phyloP scores from a whole-genome alignment of 2,113 vertebrate genomes.

The Leptobrachium ailaonicum region DNA sequence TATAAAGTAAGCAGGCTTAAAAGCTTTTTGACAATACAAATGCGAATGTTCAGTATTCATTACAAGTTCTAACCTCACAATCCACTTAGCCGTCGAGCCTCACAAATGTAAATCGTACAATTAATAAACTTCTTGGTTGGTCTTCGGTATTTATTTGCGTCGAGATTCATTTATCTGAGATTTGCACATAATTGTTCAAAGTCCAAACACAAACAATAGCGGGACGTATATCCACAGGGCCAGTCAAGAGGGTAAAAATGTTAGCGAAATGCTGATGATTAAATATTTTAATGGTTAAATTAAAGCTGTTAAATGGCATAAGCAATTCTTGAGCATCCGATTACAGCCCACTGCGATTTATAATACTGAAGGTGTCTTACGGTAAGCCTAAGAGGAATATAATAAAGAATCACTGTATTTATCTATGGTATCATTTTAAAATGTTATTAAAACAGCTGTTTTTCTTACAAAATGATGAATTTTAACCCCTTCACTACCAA shows the following conservation, averaged over 20 bases:
- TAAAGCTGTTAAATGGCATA: background rate
- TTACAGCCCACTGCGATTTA: background rate
- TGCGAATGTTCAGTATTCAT: constrained; percentile 55
- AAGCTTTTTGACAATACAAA: constrained; percentile 63
- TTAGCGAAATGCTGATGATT: background rate
- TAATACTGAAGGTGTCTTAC: background rate
- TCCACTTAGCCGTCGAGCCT: constrained; percentile 14
- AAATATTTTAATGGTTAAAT: background rate
- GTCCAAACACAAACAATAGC: background rate
- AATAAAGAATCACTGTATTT: no score
- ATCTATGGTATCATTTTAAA: no score
- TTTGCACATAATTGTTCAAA: background rate
- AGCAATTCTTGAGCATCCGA: background rate
- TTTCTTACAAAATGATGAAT: no score
- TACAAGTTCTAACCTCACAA: constrained; percentile 25
- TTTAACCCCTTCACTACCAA: no score
- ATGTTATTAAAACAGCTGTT: no score
- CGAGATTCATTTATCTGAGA: background rate
- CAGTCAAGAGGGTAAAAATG: background rate
- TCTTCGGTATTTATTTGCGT: background rate
- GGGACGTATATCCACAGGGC: background rate
- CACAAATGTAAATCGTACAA: background rate
- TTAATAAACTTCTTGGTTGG: constrained; percentile 13
- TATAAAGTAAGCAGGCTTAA: constrained; percentile 53
- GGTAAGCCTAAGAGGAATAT: background rate